phyloP scores from a whole-genome alignment of 2,113 vertebrate species.

The Archilochus colubris region DNA sequence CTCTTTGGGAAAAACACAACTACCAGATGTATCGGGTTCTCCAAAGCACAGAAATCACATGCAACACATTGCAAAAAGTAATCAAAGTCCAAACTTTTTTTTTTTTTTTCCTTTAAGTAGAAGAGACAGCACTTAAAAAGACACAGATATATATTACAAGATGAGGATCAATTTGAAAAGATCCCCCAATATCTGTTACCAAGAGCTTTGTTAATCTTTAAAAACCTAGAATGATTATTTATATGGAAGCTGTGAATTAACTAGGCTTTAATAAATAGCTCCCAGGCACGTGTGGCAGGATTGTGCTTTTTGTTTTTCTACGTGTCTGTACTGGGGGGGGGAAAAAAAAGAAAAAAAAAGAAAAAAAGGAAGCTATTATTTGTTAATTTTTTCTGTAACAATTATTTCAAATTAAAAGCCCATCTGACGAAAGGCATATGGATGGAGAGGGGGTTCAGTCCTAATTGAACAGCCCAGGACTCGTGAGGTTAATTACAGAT shows the following conservation, averaged over 20 bases:
- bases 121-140: conserved; percentile 23
- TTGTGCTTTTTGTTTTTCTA: conserved; percentile 32
- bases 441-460: conserved; percentile 70
- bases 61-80: conserved; percentile 46
- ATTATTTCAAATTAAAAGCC: conserved; percentile 76
- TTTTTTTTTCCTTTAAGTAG: background rate
- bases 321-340: background rate
- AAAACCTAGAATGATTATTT: conserved; percentile 62
- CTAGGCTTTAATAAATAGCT: conserved; percentile 51
- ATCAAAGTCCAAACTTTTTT: background rate
- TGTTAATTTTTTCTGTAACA: conserved; percentile 66
- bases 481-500: conserved; percentile 85
- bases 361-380: conserved; percentile 39
- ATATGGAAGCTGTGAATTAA: conserved; percentile 31
- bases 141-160: conserved; percentile 13
- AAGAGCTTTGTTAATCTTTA: conserved; percentile 53
- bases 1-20: background rate
- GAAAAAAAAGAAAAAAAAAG: background rate
- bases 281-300: conserved; percentile 33
- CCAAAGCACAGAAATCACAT: conserved; percentile 17
- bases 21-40: conserved; percentile 14
- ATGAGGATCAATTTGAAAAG: conserved; percentile 61
- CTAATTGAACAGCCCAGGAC: conserved; percentile 81
- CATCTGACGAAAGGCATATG: conserved; percentile 77
- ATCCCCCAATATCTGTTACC: conserved; percentile 49